Evolutionary conservation across 1,140 invertebrate genomes (phyloP), one percentile per base, ranked within the genome.

Genomic region (Psilanteris sp.): DNA sequence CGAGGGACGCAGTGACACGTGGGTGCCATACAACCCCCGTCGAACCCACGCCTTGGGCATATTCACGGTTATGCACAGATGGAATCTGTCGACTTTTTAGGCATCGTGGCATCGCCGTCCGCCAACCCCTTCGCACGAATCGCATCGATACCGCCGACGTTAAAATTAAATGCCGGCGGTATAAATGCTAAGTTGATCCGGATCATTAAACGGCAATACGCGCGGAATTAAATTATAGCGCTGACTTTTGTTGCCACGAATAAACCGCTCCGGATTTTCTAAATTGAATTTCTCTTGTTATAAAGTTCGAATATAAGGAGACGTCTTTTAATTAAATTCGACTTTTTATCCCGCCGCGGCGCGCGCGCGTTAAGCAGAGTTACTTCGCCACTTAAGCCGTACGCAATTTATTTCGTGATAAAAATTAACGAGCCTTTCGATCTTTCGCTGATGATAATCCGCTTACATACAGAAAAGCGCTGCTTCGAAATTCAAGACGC

Each of bases 361-460:
- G n/a, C 1, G 11, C 11, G 32, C n/a, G 20, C 34, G 52, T 59
- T 43, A 59, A 59, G 59, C 27, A 44, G 27, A 39, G 26, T 59
- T 26, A 44, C 26, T 9, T 34, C 31, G 36, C 50, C 39, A 57
- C 57, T 54, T 59, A 59, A 66, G 22, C 44, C 24, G 22, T 4
- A 27, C 36, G 24, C 52, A 54, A 74, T 66, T 64, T 66, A 66
- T 52, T 67, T 61, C 15, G 29, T 44, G 52, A 59, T 66, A 66
- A 41, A 73, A 73, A 73, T 73, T 64, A 73, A 73, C 59, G 52
- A 57, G 41, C 48, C 48, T 50, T 64, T 64, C 39, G 32, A 72
- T 72, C 50, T 39, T 22, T 7, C n/a, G 37, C n/a, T 9, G 34
- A 32, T 61, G 10, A 54, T 54, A 70, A 61, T 70, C 46, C 31